These are phyloP conservation scores for Xylota segnis DNA, from an alignment of 2,888 invertebrate species.

Conservation along the genomic window DNA sequence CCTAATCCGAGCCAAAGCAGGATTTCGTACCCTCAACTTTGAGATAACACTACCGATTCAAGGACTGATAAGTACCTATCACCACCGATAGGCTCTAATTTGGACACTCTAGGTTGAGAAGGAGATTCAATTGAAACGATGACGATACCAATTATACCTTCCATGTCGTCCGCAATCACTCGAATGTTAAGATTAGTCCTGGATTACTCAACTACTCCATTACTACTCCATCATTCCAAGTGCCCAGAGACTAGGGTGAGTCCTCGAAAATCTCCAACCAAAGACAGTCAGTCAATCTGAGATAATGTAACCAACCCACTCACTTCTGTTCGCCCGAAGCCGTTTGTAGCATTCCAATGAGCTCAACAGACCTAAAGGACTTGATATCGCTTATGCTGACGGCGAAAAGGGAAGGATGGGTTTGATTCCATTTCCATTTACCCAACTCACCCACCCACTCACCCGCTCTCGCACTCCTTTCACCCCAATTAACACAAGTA, in stretches of 20 bases:
- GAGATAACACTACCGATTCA: too few relatives aligned
- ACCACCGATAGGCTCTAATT: too few relatives aligned
- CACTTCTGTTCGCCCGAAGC: neutral
- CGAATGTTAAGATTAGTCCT: neutral
- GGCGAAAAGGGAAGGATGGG: neutral
- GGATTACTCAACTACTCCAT: neutral
- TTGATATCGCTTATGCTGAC: too few relatives aligned
- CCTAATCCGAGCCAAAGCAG: too few relatives aligned
- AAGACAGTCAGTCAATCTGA: slow-evolving; percentile 1
- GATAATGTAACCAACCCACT: slow-evolving; percentile 8
- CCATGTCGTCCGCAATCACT: neutral
- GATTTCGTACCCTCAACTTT: too few relatives aligned
- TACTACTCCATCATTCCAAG: neutral
- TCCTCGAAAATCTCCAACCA: slow-evolving; percentile 2
- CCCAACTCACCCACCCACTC: too few relatives aligned
- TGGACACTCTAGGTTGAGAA: too few relatives aligned
- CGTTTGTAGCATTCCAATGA: slow-evolving; percentile 59
- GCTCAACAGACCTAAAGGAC: slow-evolving; percentile 14
- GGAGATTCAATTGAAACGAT: too few relatives aligned
- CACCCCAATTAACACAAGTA: slow-evolving; percentile 19
- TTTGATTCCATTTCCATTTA: neutral
- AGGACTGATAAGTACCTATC: too few relatives aligned
- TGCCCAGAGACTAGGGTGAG: neutral
- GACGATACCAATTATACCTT: too few relatives aligned
- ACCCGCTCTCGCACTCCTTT: too few relatives aligned